Percentiles rank a stretch among this genome's conserved stretches.
These are phyloP conservation scores for Drosophila peninsularis DNA, from an alignment of 2,888 invertebrate species.

Conservation along the genomic window DNA sequence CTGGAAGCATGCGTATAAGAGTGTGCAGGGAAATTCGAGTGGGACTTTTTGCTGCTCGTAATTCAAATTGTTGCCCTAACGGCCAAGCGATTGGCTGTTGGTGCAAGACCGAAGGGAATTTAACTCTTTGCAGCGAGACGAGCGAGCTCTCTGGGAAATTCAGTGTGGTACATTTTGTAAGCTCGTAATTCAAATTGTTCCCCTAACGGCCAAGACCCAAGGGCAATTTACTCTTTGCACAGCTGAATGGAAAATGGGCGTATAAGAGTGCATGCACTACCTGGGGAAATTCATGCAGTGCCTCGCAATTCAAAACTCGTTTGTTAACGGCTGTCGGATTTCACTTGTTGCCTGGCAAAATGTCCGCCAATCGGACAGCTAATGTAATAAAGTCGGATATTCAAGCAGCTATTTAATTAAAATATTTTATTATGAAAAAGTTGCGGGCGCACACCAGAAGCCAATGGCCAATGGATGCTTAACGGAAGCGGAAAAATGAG, in stretches of 20 bases:
- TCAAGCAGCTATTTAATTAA: conserved; percentile 59
- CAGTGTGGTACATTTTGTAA: not conserved
- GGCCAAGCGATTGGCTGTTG: not conserved
- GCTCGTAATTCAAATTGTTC: not conserved
- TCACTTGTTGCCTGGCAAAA: conserved; percentile 67
- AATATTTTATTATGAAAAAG: conserved; percentile 35
- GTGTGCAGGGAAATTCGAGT: conserved; percentile 2
- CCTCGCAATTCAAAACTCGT: conserved; percentile 42
- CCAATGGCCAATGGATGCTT: conserved; percentile 51
- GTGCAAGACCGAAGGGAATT: not conserved
- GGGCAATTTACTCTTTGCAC: conserved; percentile 1
- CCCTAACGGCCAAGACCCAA: not conserved
- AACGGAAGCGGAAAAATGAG: conserved; percentile 80
- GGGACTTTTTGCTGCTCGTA: not conserved
- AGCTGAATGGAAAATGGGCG: conserved; percentile 7
- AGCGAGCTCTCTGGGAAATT: not conserved
- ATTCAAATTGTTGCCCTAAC: not conserved
- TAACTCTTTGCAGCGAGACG: not conserved
- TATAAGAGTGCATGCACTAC: not conserved
- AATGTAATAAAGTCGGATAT: conserved; percentile 17
- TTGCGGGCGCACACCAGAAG: not conserved
- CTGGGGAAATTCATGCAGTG: conserved; percentile 20
- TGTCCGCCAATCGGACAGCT: not conserved
- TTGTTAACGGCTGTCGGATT: conserved; percentile 33
- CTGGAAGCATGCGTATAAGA: conserved; percentile 8